phyloP scores from a whole-genome alignment of 2,888 invertebrate species.

The Spialia ferax region DNA sequence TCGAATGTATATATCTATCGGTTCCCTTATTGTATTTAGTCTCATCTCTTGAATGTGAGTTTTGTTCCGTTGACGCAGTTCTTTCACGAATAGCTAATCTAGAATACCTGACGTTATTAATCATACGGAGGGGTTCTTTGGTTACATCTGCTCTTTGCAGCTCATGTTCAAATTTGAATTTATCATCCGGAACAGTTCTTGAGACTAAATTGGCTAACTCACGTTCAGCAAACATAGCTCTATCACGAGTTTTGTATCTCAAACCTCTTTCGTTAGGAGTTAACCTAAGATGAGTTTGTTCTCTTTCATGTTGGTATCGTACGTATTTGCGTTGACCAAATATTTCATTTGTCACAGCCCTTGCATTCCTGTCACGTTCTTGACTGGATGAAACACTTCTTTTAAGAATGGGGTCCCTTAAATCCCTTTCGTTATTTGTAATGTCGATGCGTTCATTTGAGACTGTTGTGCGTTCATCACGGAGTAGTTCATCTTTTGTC shows the following conservation, averaged over 20 bases:
- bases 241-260: neutral
- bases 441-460: neutral
- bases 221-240: neutral
- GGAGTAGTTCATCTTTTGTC: neutral
- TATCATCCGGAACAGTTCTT: neutral
- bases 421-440: conserved; percentile 10
- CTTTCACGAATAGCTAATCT: neutral
- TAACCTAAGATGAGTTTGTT: neutral
- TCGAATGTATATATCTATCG: neutral
- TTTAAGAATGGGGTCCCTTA: neutral
- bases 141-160: neutral
- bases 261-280: neutral
- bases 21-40: neutral
- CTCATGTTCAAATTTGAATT: neutral
- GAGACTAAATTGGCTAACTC: neutral
- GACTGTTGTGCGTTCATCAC: neutral
- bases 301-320: neutral
- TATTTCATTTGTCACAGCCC: neutral
- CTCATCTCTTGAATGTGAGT: neutral
- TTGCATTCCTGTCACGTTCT: neutral
- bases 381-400: neutral
- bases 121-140: neutral
- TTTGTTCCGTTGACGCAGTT: neutral
- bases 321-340: neutral
- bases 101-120: neutral